Conservation (phyloP, 2,888 invertebrate species). For the Archips xylosteana region DNA sequence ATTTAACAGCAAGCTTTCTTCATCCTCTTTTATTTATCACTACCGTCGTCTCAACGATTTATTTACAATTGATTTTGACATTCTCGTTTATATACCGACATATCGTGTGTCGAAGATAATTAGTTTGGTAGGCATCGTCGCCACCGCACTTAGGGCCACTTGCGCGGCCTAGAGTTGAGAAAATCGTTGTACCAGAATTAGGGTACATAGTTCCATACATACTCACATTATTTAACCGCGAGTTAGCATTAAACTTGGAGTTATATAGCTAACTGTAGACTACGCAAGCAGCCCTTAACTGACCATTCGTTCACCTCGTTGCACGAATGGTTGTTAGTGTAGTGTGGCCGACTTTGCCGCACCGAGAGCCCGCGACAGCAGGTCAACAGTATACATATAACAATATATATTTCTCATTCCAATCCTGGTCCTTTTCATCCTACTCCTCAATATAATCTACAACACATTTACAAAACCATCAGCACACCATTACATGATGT, state of each 20-base stretch:
- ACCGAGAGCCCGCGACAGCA: background rate
- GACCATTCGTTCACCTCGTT: too few relatives aligned
- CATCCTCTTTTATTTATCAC: conserved; percentile 55
- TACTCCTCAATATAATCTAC: conserved; percentile 59
- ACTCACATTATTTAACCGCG: too few relatives aligned
- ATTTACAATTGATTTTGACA: conserved; percentile 70
- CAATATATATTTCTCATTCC: conserved; percentile 51
- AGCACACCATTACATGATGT: conserved; percentile 71
- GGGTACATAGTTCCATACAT: too few relatives aligned
- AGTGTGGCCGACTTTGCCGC: too few relatives aligned
- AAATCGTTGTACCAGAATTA: background rate
- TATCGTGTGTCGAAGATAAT: background rate
- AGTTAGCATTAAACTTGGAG: too few relatives aligned
- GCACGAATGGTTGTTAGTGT: too few relatives aligned
- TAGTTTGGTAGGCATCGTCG: background rate
- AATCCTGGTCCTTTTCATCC: conserved; percentile 59
- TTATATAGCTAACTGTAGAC: too few relatives aligned
- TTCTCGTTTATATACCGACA: conserved; percentile 40
- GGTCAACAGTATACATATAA: conserved; percentile 27
- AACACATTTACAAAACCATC: conserved; percentile 63
- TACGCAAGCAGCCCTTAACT: too few relatives aligned
- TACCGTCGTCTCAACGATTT: conserved; percentile 67
- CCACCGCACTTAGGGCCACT: background rate
- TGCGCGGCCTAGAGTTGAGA: background rate
- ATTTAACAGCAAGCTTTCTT: conserved; percentile 74